A percentile compares a stretch with the other conserved stretches of the same genome.
These are phyloP conservation scores for Urocolius indicus DNA, from an alignment of 2,113 vertebrate species.

Conservation along the genomic window DNA sequence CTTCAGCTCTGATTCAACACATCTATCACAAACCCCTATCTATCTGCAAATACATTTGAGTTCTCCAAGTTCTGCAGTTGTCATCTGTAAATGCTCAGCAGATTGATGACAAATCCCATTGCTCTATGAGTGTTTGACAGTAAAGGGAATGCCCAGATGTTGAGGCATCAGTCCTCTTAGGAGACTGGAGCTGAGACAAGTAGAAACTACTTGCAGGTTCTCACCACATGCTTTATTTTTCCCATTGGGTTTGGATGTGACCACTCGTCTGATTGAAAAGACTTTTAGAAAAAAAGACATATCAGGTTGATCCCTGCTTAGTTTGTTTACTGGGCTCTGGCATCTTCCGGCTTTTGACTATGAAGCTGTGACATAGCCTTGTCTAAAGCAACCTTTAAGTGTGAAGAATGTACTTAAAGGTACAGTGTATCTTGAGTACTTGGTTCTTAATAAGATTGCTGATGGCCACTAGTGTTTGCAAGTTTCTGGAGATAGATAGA, in stretches of 20 bases:
- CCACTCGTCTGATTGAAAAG: neutral
- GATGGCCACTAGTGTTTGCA: neutral
- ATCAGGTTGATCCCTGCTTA: neutral
- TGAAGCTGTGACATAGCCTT: neutral
- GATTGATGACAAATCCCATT: conserved; percentile 58
- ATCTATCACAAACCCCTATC: neutral
- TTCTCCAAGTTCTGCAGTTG: conserved; percentile 6
- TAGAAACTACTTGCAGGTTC: neutral
- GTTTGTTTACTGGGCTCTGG: neutral
- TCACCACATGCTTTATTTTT: neutral
- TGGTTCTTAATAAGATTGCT: neutral
- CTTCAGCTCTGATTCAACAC: neutral
- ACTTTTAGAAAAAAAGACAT: neutral
- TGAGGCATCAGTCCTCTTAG: neutral
- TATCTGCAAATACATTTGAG: neutral
- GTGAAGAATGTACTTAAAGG: neutral
- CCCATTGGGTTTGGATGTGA: neutral
- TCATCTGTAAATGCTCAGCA: conserved; percentile 37
- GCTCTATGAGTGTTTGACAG: conserved; percentile 16
- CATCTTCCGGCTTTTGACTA: neutral
- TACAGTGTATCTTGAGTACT: neutral
- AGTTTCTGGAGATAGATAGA: neutral
- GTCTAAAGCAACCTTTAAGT: neutral
- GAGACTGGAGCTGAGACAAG: conserved; percentile 14
- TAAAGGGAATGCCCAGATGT: conserved; percentile 36